Percentiles rank a stretch among this genome's conserved stretches.
Evolutionary conservation across 2,797 vertebrate genomes (phyloP).

Genomic region (Austrolebias charrua): DNA sequence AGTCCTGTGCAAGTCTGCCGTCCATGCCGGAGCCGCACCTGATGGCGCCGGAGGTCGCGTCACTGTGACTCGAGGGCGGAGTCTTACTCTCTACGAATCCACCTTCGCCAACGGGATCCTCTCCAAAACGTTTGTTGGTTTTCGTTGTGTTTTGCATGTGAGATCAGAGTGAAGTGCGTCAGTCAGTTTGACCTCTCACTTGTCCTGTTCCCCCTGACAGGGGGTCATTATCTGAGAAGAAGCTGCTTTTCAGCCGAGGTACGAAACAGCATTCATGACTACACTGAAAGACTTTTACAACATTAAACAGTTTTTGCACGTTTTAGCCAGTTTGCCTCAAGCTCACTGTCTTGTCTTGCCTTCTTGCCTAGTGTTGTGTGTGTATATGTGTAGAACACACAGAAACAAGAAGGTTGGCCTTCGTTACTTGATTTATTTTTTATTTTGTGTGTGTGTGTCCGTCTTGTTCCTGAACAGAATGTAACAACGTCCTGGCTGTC

Average conservation of each 20-base stretch:
- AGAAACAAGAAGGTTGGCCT: constrained; percentile 15
- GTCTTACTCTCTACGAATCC: constrained; percentile 85
- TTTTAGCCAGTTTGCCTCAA: constrained; percentile 2
- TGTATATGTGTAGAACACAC: constrained; percentile 5
- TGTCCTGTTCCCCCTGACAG: constrained; percentile 62
- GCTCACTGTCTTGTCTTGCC: no score
- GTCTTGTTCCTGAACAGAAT: constrained; percentile 70
- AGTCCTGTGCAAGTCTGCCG: constrained; percentile 85
- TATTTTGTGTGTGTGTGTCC: constrained; percentile 3
- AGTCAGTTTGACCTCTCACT: constrained; percentile 9
- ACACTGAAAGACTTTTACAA: not conserved
- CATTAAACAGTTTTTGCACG: not conserved
- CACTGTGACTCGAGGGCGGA: constrained; percentile 75
- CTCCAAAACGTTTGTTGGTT: constrained; percentile 80
- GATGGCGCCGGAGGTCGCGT: constrained; percentile 81
- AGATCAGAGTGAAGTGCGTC: not conserved
- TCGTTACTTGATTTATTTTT: constrained; percentile 4
- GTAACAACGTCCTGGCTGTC: constrained; percentile 69
- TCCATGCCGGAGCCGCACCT: constrained; percentile 82
- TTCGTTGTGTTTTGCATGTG: not conserved
- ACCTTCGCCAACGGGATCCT: constrained; percentile 85
- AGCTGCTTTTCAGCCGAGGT: constrained; percentile 85
- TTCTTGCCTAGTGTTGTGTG: not conserved
- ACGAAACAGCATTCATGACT: constrained; percentile 17
- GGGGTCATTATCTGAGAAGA: constrained; percentile 88